Base-by-base conservation (phyloP, 2,797 vertebrate genomes). In the Brotula barbata region DNA sequence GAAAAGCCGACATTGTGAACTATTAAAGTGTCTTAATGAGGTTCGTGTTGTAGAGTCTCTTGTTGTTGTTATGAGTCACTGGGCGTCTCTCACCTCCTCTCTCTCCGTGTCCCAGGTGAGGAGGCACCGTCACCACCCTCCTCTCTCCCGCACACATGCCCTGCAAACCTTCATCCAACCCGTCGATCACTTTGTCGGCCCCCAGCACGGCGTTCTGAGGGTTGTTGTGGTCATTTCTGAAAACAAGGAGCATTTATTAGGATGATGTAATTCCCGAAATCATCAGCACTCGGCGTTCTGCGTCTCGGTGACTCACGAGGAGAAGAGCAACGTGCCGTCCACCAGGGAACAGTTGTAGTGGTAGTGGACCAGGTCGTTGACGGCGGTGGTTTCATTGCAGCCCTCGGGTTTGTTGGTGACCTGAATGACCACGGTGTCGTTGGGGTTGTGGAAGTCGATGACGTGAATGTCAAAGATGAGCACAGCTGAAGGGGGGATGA, bases 371-470 rank as follows among this genome's bases (percentile, higher is more conserved):
- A 93, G 93, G 84, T 98, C 96, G 0, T 95, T 87, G 0, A 56
- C 6, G 0, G 79, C 91, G 7, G 92, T 85, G 31, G 93, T 95
- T 56, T 91, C 39, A 0, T 96, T 97, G 69, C 97, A 99, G 57
- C 12, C 54, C 44, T 92, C 87, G 0, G 95, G 93, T 58, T 71
- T 92, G 85, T 80, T 81, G 21, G 83, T 79, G 0, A 92, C 87
- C 79, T 93, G 66, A 0, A 96, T 82, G 43, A 89, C 87, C 75
- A 97, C 94, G 0, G 75, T 46, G 80, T 98, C 97, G 0, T 43
- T 87, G 1, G 95, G 94, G 85, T 97, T 97, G 90, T 98, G 97
- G 88, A 99, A 98, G 78, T 99, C 97, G 0, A 99, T 87, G 78
- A 99, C 1, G 1, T 95, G 93, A 41, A 99, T 88, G 0, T 98